Evolutionary conservation across 2,888 invertebrate genomes (phyloP).

Genomic region (Matsumyia berberina): DNA sequence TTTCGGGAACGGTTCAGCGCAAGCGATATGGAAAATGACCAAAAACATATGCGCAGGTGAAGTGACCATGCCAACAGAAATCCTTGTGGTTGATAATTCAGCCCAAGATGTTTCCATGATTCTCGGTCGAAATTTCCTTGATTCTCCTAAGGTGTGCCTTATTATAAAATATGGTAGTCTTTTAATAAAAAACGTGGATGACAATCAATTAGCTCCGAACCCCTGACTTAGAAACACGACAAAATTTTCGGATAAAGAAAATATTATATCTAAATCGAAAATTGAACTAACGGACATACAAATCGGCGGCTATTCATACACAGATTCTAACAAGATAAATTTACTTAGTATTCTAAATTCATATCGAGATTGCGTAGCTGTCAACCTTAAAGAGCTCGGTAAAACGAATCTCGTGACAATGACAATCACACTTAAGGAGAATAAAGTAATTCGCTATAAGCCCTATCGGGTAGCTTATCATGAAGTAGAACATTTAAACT

Average conservation of each 20-base stretch:
- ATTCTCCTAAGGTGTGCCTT: slow-evolving; percentile 29
- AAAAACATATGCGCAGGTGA: slow-evolving; percentile 30
- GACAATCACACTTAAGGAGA: slow-evolving; percentile 18
- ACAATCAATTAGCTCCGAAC: background rate
- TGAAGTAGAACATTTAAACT: background rate
- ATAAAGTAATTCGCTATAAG: slow-evolving; percentile 15
- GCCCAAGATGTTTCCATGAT: slow-evolving; percentile 40
- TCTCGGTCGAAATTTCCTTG: slow-evolving; percentile 31
- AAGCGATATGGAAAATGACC: slow-evolving; percentile 36
- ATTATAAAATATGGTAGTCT: slow-evolving; percentile 28
- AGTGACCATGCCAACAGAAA: slow-evolving; percentile 32
- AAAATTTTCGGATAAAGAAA: background rate
- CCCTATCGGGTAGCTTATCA: slow-evolving; percentile 14
- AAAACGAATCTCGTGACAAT: slow-evolving; percentile 23
- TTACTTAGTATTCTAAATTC: background rate
- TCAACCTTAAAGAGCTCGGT: slow-evolving; percentile 13
- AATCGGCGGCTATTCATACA: background rate
- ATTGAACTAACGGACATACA: background rate
- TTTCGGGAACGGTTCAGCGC: slow-evolving; percentile 10
- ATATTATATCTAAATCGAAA: background rate
- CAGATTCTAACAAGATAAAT: background rate
- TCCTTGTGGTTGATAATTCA: slow-evolving; percentile 35
- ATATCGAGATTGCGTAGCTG: slow-evolving; percentile 7
- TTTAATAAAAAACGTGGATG: slow-evolving; percentile 12
- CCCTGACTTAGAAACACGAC: background rate